Evolutionary conservation across 2,113 vertebrate genomes (phyloP), one percentile per base, ranked within the genome.

Genomic region (Uria lomvia): DNA sequence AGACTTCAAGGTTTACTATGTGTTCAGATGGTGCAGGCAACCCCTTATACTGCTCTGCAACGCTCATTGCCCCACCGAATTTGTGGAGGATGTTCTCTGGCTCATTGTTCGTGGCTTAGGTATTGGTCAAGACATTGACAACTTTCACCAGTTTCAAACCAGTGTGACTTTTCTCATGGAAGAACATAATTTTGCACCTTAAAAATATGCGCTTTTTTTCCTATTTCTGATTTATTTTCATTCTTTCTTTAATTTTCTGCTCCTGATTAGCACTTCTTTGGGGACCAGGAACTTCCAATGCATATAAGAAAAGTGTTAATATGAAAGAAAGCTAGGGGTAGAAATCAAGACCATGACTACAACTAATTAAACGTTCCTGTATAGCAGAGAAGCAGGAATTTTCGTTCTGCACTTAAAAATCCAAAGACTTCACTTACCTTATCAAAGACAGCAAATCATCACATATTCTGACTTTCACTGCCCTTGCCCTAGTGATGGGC

Each of bases 311-410:
- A 47, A 30, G 13, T 62, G n/a, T 63, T 76, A 59, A 7, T 22
- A 30, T 21, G 32, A 58, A 82, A 66, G 45, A 3, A 86, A 86
- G 11, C 23, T n/a, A 1, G 30, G 21, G 32, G 8, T 24, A 81
- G 30, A 78, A 76, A 47, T 92, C 40, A 47, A 68, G 70, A 27
- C 23, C 14, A 15, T 5, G 12, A 84, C 15, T 34, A 5, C 11
- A 38, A 36, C 9, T 59, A 27, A 62, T 38, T n/a, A 81, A 75
- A 56, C 0, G 0, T 53, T 58, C 34, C 9, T 55, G 30, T 43
- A 3, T 14, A 81, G 26, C 19, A 55, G 11, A 87, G 68, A 50
- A 77, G 68, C 12, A 65, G 30, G 21, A 70, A n/a, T 52, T 81
- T 86, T 74, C 10, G 7, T 66, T 60, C 45, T 92, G 40, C 55